Evolutionary conservation across 1,140 invertebrate genomes (phyloP), one percentile per base, ranked within the genome.

Genomic region (Muscidifurax raptorellus): DNA sequence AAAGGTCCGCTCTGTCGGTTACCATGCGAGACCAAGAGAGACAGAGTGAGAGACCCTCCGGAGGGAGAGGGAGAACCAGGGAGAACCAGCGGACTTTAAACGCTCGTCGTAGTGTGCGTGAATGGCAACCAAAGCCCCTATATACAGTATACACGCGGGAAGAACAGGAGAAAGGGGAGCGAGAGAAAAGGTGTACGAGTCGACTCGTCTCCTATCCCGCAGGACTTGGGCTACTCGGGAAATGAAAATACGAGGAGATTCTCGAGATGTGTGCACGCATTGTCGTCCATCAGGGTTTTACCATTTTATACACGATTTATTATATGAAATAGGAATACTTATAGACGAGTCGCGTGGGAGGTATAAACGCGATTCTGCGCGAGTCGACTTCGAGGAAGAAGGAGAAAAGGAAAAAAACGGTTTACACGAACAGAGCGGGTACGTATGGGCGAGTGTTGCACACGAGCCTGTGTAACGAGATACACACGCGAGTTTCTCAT

Each of bases 231-330:
- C 22, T 18, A 80, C 84, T 40, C 87, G 87, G 88, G 87, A 88
- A 89, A 89, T 89, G 86, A 86, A 85, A 89, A 88, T 83, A 86
- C 85, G 83, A 86, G 86, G 64, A 36, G 71, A 64, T n/a, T n/a
- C n/a, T n/a, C n/a, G n/a, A n/a, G n/a, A n/a, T n/a, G n/a, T 64
- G 59, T 18, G 59, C 36, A 40, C 36, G 36, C 36, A 40, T 12
- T 40, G 36, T 40, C 10, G 36, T 10, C 36, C 7, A 9, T 10
- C 36, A 40, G 36, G 7, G 36, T 40, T 40, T 40, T 6, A 40
- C 36, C 10, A 40, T 40, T 40, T 40, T 40, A 40, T 40, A 40
- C 36, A 40, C 36, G n/a, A n/a, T n/a, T n/a, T n/a, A n/a, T n/a
- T n/a, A n/a, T n/a, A n/a, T n/a, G n/a, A n/a, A n/a, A n/a, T n/a